Percentiles rank a stretch among this genome's conserved stretches.
Conservation (phyloP, 2,113 vertebrate species). For the Psammodynastes pulverulentus region DNA sequence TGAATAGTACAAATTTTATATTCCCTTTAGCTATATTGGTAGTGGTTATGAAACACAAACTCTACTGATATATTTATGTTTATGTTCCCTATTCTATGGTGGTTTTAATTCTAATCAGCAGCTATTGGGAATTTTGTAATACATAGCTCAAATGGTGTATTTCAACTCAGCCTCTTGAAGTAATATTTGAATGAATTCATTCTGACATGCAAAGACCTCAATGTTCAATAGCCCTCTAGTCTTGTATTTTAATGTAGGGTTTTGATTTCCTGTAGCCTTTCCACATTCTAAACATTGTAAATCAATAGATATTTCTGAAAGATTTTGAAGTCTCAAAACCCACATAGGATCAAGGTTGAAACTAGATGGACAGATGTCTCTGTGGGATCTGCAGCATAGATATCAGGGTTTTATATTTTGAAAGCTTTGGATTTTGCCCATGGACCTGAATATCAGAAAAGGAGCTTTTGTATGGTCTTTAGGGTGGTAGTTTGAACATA, state of each 20-base stretch:
- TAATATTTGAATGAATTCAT: background rate
- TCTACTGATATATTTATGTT: background rate
- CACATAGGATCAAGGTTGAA: background rate
- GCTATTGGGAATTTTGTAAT: background rate
- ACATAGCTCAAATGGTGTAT: background rate
- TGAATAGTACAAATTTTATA: background rate
- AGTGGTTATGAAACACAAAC: background rate
- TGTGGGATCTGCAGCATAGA: background rate
- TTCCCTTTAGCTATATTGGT: slow-evolving; percentile 17
- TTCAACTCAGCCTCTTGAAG: accelerated
- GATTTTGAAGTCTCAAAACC: background rate
- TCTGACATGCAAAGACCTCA: background rate
- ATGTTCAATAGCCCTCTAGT: background rate
- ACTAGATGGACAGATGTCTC: background rate
- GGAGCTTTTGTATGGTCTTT: background rate
- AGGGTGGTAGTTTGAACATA: background rate
- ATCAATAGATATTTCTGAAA: background rate
- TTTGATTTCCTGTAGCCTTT: slow-evolving; percentile 1
- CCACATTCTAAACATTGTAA: background rate
- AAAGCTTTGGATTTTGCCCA: background rate
- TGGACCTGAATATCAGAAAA: background rate
- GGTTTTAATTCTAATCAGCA: slow-evolving; percentile 41
- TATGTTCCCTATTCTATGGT: background rate
- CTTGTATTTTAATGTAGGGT: background rate
- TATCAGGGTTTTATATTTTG: background rate